phyloP scores from a whole-genome alignment of 2,797 vertebrate genomes.

The Syngnathus rostellatus region DNA sequence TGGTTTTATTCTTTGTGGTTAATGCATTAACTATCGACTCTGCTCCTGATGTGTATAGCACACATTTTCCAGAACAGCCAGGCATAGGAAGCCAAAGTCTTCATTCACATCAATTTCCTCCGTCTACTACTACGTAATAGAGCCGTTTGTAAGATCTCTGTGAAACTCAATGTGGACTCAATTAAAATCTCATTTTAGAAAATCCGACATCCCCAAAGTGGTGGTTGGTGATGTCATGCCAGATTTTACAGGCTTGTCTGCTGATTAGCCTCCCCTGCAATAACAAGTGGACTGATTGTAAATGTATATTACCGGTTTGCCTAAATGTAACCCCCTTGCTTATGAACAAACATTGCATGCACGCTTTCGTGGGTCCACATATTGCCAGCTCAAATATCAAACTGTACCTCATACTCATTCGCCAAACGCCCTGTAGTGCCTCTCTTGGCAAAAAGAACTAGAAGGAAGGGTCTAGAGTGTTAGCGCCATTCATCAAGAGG shows the following conservation, averaged over 20 bases:
- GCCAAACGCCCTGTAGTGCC: conserved; percentile 6
- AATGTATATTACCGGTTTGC: background rate
- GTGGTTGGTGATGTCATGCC: conserved; percentile 16
- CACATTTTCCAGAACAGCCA: background rate
- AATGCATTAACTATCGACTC: background rate
- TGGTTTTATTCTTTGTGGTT: conserved; percentile 1
- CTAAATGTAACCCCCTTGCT: background rate
- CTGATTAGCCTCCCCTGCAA: background rate
- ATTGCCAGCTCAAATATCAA: background rate
- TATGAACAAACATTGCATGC: background rate
- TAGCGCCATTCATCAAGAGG: conserved; percentile 25
- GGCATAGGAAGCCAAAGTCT: conserved; percentile 1
- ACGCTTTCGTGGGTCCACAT: conserved; percentile 1
- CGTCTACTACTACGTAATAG: background rate
- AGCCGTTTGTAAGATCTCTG: conserved; percentile 9
- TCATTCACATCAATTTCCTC: conserved; percentile 4
- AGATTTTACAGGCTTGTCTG: background rate
- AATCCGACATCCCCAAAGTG: conserved; percentile 18
- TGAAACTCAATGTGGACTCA: conserved; percentile 18
- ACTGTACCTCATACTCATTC: conserved; percentile 4
- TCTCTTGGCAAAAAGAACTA: conserved; percentile 12
- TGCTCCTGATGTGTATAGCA: background rate
- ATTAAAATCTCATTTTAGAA: conserved; percentile 27
- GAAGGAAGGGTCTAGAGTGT: conserved; percentile 7
- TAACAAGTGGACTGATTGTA: background rate